Base-by-base conservation (phyloP, 1,140 invertebrate genomes). In the Mycetomoellerius zeteki region DNA sequence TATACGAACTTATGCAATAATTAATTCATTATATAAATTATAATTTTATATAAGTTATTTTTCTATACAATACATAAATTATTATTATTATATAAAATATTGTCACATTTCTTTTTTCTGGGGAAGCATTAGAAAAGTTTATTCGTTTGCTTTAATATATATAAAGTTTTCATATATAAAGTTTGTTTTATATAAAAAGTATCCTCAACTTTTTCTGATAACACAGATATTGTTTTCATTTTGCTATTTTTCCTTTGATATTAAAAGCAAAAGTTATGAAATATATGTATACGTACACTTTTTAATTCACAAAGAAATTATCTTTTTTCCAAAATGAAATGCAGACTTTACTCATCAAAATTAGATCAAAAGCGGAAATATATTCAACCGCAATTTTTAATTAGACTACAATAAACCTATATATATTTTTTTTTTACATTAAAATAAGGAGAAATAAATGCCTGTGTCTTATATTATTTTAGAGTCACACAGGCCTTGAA, bases 231-330 rank as follows among this genome's bases (percentile, higher is more conserved):
- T 76, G 16, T 37, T 24, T 2, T 24, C 30, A 2, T 16, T 56
- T 14, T 30, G 27, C 21, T n/a, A 43, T 47, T 47, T 16, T 71
- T 24, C 3, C 7, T 3, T 7, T 16, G 30, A 76, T 58, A 58
- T 58, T 60, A 76, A 30, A 76, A 30, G 24, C 21, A 50, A 21
- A 50, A 65, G 33, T 65, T 33, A 64, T 62, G 62, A 33, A 78
- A 65, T 16, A 50, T 21, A 19, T 4, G 24, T n/a, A 30, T 21
- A 19, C 10, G 24, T n/a, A 47, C 27, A 27, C 21, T 16, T 47
- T 30, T n/a, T 43, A 43, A 62, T 64, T 65, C 3, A 19, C 19
- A n/a, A 30, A 50, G 7, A 52, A 78, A 78, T 24, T 60, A 12
- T 76, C 14, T 76, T 27, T 50, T 16, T 43, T 60, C 8, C 27